phyloP scores from a whole-genome alignment of 2,888 invertebrate species.

The Tenthredo scrophulariae region DNA sequence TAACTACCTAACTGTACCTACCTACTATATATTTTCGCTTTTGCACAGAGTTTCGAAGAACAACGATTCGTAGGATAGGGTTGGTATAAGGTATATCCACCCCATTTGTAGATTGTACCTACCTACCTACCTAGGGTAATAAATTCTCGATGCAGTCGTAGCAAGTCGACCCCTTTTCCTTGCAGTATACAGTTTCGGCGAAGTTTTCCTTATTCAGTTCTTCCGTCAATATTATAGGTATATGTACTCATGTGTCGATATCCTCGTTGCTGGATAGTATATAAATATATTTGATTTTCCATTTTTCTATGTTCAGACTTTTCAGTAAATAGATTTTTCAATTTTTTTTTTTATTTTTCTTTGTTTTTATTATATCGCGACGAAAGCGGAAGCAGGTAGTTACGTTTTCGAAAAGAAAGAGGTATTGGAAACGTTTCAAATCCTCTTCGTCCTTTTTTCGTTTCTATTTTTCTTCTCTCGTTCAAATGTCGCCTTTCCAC shows the following conservation, averaged over 20 bases:
- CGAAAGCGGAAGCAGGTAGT: background rate
- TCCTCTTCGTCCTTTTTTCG: background rate
- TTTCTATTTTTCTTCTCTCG: background rate
- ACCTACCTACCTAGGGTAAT: background rate
- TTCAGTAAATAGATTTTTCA: background rate
- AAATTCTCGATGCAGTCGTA: background rate
- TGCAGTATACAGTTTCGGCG: background rate
- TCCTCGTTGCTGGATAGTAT: background rate
- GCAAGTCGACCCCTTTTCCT: background rate
- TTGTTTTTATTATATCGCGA: background rate
- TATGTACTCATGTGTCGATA: background rate
- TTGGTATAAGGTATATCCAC: background rate
- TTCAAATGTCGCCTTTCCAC: background rate
- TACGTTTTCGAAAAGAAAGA: background rate
- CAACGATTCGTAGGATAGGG: background rate
- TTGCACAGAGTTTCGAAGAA: background rate
- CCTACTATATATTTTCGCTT: background rate
- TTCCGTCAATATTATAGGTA: background rate
- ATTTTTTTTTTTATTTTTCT: background rate
- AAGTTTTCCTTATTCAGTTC: background rate
- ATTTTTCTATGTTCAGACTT: background rate
- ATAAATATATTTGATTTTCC: background rate
- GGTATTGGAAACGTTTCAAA: background rate
- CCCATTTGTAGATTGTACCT: slow-evolving; percentile 18
- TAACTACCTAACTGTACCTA: background rate